Conservation (phyloP, 2,113 vertebrate genomes). For the Butorides virescens region DNA sequence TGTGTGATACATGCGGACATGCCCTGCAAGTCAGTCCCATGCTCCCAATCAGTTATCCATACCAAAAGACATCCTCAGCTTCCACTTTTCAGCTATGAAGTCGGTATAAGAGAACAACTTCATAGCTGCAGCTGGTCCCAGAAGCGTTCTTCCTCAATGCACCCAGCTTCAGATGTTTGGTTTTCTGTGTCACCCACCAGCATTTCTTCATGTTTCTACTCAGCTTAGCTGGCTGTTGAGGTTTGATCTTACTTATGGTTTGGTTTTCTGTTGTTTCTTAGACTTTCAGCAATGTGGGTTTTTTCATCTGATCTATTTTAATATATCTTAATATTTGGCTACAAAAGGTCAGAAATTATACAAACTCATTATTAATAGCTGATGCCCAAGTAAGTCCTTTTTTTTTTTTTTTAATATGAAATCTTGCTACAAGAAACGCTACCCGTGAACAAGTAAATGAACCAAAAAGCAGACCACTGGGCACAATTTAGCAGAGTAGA, state of each 20-base stretch:
- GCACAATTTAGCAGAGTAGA: background rate
- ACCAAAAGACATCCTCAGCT: background rate
- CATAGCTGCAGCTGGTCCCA: background rate
- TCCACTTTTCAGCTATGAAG: background rate
- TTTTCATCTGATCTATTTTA: background rate
- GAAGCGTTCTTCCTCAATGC: background rate
- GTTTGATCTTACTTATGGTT: background rate
- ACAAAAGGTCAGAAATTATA: background rate
- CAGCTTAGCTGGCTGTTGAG: background rate
- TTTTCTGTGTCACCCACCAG: background rate
- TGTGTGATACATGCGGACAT: background rate
- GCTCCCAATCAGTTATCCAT: background rate
- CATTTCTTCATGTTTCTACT: background rate
- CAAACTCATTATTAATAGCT: background rate
- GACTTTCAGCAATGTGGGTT: background rate
- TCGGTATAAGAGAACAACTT: background rate
- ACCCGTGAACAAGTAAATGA: background rate
- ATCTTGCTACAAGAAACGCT: background rate
- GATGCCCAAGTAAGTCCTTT: background rate
- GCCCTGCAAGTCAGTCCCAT: background rate
- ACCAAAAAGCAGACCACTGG: background rate
- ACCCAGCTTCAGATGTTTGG: background rate
- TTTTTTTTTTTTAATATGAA: background rate
- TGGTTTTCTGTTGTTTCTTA: background rate
- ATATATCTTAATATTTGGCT: background rate